phyloP scores from a whole-genome alignment of 1,140 invertebrate genomes.

The Drosophila leontia region DNA sequence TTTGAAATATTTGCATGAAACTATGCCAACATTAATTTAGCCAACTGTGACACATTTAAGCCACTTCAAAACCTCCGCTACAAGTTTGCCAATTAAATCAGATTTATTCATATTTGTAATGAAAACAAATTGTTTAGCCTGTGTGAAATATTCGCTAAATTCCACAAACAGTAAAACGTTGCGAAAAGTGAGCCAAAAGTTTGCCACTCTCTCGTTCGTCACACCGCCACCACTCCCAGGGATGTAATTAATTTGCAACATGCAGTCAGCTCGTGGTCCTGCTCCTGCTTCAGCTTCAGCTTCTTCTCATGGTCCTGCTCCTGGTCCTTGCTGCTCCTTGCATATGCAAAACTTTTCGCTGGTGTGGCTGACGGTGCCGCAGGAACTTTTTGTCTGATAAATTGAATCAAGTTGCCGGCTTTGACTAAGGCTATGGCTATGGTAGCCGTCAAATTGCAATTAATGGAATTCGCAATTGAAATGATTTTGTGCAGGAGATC shows the following conservation, averaged over 20 bases:
- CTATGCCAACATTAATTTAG: not conserved
- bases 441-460: constrained; percentile 53
- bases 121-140: constrained; percentile 26
- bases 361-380: constrained; percentile 11
- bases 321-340: not conserved
- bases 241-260: constrained; percentile 53
- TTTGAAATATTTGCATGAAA: not conserved
- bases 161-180: not conserved
- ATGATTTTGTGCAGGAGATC: constrained; percentile 20
- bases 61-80: not conserved
- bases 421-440: constrained; percentile 1
- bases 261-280: constrained; percentile 4
- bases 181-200: constrained; percentile 32
- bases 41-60: constrained; percentile 7
- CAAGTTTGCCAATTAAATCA: constrained; percentile 30
- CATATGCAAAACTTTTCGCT: constrained; percentile 45
- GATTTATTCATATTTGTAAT: constrained; percentile 25
- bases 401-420: constrained; percentile 59
- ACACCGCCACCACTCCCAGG: constrained; percentile 16
- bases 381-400: constrained; percentile 34
- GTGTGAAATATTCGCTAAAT: constrained; percentile 20
- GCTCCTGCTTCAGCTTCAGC: not conserved
- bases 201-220: constrained; percentile 17
- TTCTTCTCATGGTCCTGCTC: not conserved
- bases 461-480: constrained; percentile 63